Conservation (phyloP, 2,797 vertebrate genomes). For the Amazonetta brasiliensis region DNA sequence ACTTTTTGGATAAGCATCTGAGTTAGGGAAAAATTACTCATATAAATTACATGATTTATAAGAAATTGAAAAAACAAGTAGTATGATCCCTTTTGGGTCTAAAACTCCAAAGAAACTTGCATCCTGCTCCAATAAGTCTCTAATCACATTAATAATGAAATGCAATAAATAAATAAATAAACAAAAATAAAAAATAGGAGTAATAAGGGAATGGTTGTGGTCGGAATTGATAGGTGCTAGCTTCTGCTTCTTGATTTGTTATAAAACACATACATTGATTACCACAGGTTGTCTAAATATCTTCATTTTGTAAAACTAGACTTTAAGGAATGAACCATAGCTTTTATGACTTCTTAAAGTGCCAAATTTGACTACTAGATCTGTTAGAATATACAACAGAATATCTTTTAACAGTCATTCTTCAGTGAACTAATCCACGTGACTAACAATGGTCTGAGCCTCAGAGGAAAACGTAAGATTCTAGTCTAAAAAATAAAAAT, state of each 20-base stretch:
- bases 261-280: not conserved
- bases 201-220: not conserved
- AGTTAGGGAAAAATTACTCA: not conserved
- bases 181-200: not conserved
- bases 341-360: not conserved
- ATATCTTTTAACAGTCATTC: not conserved
- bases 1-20: constrained; percentile 97
- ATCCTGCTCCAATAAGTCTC: not conserved
- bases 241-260: not conserved
- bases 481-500: not conserved
- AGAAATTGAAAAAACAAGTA: not conserved
- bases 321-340: not conserved
- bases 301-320: not conserved
- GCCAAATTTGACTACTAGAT: not conserved
- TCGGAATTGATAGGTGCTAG: not conserved
- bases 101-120: not conserved
- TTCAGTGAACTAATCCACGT: not conserved
- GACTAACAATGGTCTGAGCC: not conserved
- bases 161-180: not conserved
- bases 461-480: not conserved
- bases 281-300: not conserved
- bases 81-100: not conserved
- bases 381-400: not conserved
- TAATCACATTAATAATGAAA: not conserved
- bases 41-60: not conserved